Base-by-base conservation (phyloP, 2,888 invertebrate species). In the Drosophila cyrtoloma region DNA sequence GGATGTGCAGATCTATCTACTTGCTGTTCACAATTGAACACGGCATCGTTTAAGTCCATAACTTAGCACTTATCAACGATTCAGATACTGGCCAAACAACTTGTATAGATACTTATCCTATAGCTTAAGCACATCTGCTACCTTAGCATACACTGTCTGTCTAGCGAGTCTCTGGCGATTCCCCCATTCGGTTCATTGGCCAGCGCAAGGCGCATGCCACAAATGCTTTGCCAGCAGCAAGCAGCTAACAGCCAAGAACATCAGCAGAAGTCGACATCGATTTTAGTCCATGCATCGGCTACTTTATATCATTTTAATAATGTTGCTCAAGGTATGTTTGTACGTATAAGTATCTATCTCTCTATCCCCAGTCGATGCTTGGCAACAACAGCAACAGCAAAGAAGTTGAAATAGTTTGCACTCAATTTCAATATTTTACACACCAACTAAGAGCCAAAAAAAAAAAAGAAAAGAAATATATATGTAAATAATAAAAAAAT, bases 351-450 rank as follows among this genome's bases (percentile, higher is more conserved):
- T 69, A 69, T 77, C 66, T 75, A 56, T 60, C 57, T 55, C 77
- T 62, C 68, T 62, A 52, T 61, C 16, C 69, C 51, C 56, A 55
- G 55, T 57, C 57, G 61, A 51, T 56, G 59, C 60, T 71, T 51
- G 51, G 42, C 70, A 65, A 53, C 62, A 63, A 35, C 51, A 47
- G 26, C 66, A 61, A 30, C 39, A 67, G 26, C 55, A 62, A 67
- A 56, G 65, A 79, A 81, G 84, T 87, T 85, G 83, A 79, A 82
- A 85, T 89, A 87, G 86, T 86, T 86, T 86, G 90, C 90, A 86
- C 89, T 86, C 89, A 89, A 86, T 86, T 86, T 89, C 89, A 86
- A 86, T 89, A 86, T 89, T 86, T 89, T 86, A 87, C 79, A 85
- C 69, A 78, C 76, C 66, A 71, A 47, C 39, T 67, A 58, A 69